Base-by-base conservation (phyloP, 2,797 vertebrate species). In the Spheniscus humboldti region DNA sequence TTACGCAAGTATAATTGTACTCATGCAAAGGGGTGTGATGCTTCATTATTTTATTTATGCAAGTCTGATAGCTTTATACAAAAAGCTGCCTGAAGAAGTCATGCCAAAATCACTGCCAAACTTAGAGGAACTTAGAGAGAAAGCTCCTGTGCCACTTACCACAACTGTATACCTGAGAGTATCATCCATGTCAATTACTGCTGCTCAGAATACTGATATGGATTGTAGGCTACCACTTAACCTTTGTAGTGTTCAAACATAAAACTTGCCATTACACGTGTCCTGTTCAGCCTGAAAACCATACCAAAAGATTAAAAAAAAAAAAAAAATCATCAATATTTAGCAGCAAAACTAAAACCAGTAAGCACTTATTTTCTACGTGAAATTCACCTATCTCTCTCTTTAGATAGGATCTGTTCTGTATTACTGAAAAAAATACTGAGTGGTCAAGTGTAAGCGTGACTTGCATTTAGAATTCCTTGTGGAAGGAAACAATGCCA, bases 381-480 rank as follows among this genome's bases (percentile, higher is more conserved):
- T 71, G 37, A 82, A 76, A n/a, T 83, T 95, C 68, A 83, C 55
- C 18, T 80, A 0, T 79, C 55, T 69, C 63, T 82, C 28, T 9
- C 30, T 76, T 71, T 64, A 90, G 86, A 71, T 88, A 90, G 76
- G 74, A 64, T 86, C 79, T 94, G 45, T 79, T 78, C 27, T 88
- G 12, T 95, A 31, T 94, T 82, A 90, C 33, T 94, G 79, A 56
- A 45, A 83, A 74, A 83, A 57, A 37, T 62, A 72, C 50, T 73
- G 72, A 83, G 12, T 39, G 59, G 28, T 92, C 24, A 59, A 52
- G 55, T 83, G 7, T 43, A 79, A 87, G 17, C 0, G 0, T 95
- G 94, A 39, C 41, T 95, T 73, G 88, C 39, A 86, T 83, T 68
- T 94, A 79, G 72, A 81, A 75, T 94, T 86, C 60, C 39, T 86